phyloP scores from a whole-genome alignment of 2,888 invertebrate genomes.

The Willowsia nigromaculata region DNA sequence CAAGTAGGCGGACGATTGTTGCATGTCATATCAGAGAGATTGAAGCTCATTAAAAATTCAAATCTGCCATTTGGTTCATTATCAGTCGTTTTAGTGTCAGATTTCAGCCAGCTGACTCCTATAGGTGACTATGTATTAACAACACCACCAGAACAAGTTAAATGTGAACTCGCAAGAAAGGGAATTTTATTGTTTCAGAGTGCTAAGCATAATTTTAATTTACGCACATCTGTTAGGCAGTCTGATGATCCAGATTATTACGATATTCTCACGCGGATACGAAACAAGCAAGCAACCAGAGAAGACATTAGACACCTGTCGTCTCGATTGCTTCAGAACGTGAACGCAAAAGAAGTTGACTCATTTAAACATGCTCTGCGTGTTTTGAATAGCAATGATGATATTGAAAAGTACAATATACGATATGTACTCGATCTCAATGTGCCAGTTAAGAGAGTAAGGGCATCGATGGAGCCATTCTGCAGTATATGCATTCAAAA shows the following conservation, averaged over 20 bases:
- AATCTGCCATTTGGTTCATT: too few species aligned
- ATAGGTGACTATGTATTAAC: too few species aligned
- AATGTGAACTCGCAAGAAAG: too few species aligned
- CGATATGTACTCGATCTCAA: not conserved
- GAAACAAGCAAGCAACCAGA: not conserved
- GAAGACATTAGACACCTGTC: not conserved
- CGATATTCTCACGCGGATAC: not conserved
- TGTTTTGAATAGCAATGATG: not conserved
- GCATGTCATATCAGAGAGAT: too few species aligned
- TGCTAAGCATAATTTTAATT: too few species aligned
- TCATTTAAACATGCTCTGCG: not conserved
- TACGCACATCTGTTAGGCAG: too few species aligned
- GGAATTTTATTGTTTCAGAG: too few species aligned
- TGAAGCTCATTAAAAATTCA: too few species aligned
- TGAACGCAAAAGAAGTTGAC: not conserved
- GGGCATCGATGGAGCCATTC: not conserved
- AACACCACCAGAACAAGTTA: too few species aligned
- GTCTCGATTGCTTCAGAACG: not conserved
- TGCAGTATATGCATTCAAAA: not conserved
- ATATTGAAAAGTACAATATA: not conserved
- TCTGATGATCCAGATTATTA: not conserved
- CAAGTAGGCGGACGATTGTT: too few species aligned
- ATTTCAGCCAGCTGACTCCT: too few species aligned
- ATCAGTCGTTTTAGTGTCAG: too few species aligned
- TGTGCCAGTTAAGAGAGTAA: not conserved